Percentiles rank a stretch among this genome's conserved stretches.
Evolutionary conservation across 2,113 vertebrate genomes (phyloP).

Genomic region (Passer montanus): DNA sequence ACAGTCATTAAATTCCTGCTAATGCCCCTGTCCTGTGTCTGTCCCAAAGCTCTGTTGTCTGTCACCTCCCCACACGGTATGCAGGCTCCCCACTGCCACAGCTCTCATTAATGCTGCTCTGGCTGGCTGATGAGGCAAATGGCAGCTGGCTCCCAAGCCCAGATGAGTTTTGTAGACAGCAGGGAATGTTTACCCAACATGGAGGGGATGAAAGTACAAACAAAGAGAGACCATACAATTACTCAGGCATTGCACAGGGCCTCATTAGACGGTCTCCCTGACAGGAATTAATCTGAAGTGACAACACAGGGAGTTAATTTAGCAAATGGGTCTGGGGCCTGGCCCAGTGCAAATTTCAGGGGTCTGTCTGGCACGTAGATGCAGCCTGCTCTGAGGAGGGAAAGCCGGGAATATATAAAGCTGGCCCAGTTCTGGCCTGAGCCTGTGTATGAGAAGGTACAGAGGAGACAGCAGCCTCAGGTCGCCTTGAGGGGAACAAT

Average conservation of each 20-base stretch:
- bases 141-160: neutral
- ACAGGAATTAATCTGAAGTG: conserved; percentile 62
- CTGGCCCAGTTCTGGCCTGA: neutral
- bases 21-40: conserved; percentile 1
- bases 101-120: conserved; percentile 59
- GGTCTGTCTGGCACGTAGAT: neutral
- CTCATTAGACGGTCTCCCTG: conserved; percentile 48
- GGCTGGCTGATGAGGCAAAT: conserved; percentile 56
- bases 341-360: neutral
- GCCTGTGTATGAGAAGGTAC: neutral
- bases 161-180: conserved; percentile 56
- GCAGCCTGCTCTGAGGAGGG: neutral
- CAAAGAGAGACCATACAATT: conserved; percentile 46
- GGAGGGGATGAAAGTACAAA: conserved; percentile 43
- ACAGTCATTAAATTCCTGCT: conserved; percentile 45
- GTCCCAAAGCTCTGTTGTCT: conserved; percentile 55
- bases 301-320: conserved; percentile 32
- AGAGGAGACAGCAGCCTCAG: conserved; percentile 5
- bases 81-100: neutral
- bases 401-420: neutral
- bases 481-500: conserved; percentile 10
- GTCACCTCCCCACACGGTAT: conserved; percentile 16
- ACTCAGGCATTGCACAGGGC: conserved; percentile 17
- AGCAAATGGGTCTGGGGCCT: neutral
- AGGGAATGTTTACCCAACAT: conserved; percentile 65